A percentile compares a stretch with the other conserved stretches of the same genome.
These are phyloP conservation scores for Rhinophrynus dorsalis DNA, from an alignment of 2,797 vertebrate species.

Conservation along the genomic window DNA sequence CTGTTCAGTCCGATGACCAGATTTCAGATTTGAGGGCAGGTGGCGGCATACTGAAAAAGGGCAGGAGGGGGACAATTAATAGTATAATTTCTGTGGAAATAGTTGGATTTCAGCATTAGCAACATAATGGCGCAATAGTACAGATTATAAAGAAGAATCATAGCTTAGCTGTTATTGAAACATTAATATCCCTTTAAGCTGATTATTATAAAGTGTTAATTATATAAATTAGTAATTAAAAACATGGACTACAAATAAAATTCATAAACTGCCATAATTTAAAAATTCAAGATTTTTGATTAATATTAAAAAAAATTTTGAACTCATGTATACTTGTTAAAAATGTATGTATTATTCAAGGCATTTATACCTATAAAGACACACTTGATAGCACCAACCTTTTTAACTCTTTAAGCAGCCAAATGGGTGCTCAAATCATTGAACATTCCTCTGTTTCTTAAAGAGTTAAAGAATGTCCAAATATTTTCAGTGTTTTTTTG, in stretches of 20 bases:
- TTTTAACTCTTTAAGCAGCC: no score
- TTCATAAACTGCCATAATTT: conserved; percentile 8
- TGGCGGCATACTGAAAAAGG: no score
- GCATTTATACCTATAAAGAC: conserved; percentile 79
- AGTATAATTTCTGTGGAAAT: no score
- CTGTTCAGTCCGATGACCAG: no score
- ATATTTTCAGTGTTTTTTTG: conserved; percentile 84
- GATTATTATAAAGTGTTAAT: background rate
- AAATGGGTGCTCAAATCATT: no score
- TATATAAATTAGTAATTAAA: conserved; percentile 5
- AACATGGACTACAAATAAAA: conserved; percentile 7
- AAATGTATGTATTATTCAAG: conserved; percentile 70
- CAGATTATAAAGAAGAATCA: background rate
- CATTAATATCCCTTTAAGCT: no score
- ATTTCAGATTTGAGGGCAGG: no score
- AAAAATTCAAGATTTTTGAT: conserved; percentile 6
- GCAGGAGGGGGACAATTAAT: no score
- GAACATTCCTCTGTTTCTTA: no score
- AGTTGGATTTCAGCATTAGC: background rate
- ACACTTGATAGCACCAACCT: conserved; percentile 87
- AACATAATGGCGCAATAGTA: no score
- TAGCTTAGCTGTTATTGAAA: no score
- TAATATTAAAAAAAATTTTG: background rate
- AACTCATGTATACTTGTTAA: conserved; percentile 47
- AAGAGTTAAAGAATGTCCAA: conserved; percentile 76